phyloP scores from a whole-genome alignment of 2,113 vertebrate genomes.

The Potamarius usumacintae region DNA sequence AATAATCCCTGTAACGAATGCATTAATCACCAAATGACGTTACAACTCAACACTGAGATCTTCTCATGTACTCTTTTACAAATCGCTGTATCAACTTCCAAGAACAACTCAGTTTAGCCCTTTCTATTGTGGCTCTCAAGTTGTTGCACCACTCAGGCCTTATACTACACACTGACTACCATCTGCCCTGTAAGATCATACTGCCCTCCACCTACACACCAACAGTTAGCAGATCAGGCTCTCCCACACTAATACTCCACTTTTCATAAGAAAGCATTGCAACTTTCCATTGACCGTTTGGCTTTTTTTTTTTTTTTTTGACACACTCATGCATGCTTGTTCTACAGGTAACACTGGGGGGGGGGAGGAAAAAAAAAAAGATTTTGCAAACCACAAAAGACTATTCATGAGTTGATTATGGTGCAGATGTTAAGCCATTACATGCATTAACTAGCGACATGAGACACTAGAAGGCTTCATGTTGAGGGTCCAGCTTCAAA shows the following conservation, averaged over 20 bases:
- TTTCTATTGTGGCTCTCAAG: neutral
- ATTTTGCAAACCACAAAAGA: constrained; percentile 22
- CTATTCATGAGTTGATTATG: constrained; percentile 23
- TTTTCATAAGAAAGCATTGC: neutral
- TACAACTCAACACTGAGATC: neutral
- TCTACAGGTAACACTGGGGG: constrained; percentile 34
- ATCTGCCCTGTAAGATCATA: constrained; percentile 13
- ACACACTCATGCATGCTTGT: constrained; percentile 18
- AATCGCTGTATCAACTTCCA: neutral
- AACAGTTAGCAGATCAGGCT: neutral
- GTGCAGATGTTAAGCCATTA: constrained; percentile 29
- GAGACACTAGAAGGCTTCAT: constrained; percentile 23
- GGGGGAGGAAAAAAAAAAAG: neutral
- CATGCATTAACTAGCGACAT: constrained; percentile 41
- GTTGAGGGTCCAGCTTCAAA: constrained; percentile 21
- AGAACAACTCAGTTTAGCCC: neutral
- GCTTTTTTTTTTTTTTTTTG: neutral
- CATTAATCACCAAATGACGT: neutral
- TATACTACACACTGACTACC: constrained; percentile 9
- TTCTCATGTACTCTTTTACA: neutral
- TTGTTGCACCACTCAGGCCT: constrained; percentile 13
- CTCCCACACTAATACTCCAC: neutral
- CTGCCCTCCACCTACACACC: neutral
- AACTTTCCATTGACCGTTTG: neutral
- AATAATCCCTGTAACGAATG: neutral